Base-by-base conservation (phyloP, 2,113 vertebrate species). In the Camarhynchus parvulus region DNA sequence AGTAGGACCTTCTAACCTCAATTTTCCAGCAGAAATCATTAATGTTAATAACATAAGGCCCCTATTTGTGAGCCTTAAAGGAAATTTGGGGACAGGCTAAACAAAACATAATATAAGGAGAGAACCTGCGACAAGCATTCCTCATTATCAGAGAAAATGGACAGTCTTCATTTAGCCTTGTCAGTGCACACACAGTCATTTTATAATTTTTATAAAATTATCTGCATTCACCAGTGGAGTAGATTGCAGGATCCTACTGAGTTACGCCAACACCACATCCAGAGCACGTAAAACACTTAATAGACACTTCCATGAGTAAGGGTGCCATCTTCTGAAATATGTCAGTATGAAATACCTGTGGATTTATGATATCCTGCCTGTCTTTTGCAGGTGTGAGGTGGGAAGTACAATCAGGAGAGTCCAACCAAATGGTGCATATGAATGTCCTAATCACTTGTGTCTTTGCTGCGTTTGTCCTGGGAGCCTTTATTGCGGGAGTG, bases 371-470 rank as follows among this genome's bases (percentile, higher is more conserved):
- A 3, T 80, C 23, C 78, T 84, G 44, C 87, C 66, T 96, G 92
- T 98, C 96, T 97, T 82, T 97, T 97, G 74, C 97, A 98, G 98
- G 98, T 97, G 98, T 98, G 3, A 97, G 98, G 77, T 99, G 99
- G 99, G 99, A 99, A 97, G 98, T 98, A 41, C 99, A 99, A 86
- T 98, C 99, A 28, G 99, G 98, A 92, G 99, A 99, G 55, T 98
- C 98, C 86, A 99, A 99, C 97, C 99, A 99, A 98, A 99, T 99
- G 99, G 99, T 99, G 33, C 99, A 99, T 94, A 99, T 99, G 99
- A 99, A 99, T 91, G 99, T 99, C 96, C 98, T 99, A 95, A 99
- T 99, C 98, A 99, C 99, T 90, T 99, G 99, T 86, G 99, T 99
- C 93, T 99, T 99, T 83, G 99, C 98, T 0, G 99, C 99, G 47